Percentiles rank a stretch among this genome's conserved stretches.
Conservation (phyloP, 2,113 vertebrate species). For the Eulacestoma nigropectus region DNA sequence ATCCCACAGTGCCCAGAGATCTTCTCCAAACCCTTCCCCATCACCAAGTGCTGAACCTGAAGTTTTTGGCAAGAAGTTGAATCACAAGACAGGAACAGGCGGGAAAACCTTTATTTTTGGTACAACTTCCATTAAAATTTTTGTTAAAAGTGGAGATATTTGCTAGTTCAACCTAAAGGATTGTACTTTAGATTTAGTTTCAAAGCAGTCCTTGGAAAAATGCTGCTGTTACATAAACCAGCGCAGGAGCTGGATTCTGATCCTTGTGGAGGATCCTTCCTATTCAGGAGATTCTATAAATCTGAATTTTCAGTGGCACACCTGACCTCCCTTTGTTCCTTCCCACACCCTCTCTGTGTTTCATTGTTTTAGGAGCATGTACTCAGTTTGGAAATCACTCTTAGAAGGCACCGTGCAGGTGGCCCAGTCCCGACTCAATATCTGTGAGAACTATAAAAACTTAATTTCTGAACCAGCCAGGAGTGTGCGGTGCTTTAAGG, state of each 20-base stretch:
- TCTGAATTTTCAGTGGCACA: rapidly evolving
- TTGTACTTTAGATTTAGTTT: not conserved
- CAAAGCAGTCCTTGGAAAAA: not conserved
- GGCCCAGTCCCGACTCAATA: constrained; percentile 92
- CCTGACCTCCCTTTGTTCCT: not conserved
- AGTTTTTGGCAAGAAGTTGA: rapidly evolving
- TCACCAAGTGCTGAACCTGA: not conserved
- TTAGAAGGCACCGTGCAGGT: constrained; percentile 93
- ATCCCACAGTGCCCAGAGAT: not conserved
- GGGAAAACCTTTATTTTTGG: not conserved
- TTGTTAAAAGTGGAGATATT: not conserved
- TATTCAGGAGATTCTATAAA: not conserved
- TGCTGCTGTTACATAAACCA: not conserved
- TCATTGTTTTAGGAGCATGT: constrained; percentile 83
- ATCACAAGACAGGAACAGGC: not conserved
- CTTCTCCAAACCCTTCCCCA: not conserved
- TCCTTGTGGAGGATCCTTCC: not conserved
- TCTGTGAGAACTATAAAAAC: constrained; percentile 95
- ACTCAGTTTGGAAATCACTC: constrained; percentile 94
- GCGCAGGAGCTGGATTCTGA: not conserved
- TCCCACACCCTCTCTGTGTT: not conserved
- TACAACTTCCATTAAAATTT: not conserved
- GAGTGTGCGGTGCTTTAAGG: constrained; percentile 91
- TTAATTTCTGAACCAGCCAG: constrained; percentile 93
- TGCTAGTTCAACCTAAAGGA: not conserved